These are phyloP conservation scores for Calypte anna DNA, from an alignment of 2,113 vertebrate genomes.

Conservation along the genomic window DNA sequence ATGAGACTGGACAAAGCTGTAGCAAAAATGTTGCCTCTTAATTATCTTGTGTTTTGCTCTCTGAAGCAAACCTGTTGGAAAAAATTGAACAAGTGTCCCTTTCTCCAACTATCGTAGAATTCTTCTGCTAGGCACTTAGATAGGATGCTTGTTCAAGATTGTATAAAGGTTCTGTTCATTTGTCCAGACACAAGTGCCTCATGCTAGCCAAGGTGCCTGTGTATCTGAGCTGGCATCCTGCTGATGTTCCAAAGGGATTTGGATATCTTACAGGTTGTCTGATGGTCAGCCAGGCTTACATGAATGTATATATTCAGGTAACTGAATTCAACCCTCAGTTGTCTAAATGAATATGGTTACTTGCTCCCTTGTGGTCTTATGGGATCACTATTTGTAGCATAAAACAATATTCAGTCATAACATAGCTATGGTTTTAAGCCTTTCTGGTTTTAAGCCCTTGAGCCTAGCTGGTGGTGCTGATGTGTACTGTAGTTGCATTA, in stretches of 20 bases:
- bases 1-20: background rate
- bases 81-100: background rate
- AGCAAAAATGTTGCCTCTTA: background rate
- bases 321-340: background rate
- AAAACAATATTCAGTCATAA: background rate
- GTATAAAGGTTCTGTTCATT: background rate
- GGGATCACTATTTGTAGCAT: background rate
- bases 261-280: background rate
- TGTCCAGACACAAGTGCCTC: background rate
- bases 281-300: background rate
- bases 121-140: background rate
- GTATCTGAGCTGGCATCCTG: background rate
- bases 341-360: background rate
- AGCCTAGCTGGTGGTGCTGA: background rate
- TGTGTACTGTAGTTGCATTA: background rate
- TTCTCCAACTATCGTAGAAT: background rate
- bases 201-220: background rate
- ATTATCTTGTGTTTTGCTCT: background rate
- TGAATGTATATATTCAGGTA: background rate
- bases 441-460: background rate
- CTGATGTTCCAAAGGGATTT: background rate
- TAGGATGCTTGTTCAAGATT: background rate
- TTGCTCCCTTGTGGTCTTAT: background rate
- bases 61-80: background rate
- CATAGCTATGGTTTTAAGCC: background rate